Evolutionary conservation across 2,888 invertebrate genomes (phyloP).

Genomic region (Reticulitermes lucifugus): DNA sequence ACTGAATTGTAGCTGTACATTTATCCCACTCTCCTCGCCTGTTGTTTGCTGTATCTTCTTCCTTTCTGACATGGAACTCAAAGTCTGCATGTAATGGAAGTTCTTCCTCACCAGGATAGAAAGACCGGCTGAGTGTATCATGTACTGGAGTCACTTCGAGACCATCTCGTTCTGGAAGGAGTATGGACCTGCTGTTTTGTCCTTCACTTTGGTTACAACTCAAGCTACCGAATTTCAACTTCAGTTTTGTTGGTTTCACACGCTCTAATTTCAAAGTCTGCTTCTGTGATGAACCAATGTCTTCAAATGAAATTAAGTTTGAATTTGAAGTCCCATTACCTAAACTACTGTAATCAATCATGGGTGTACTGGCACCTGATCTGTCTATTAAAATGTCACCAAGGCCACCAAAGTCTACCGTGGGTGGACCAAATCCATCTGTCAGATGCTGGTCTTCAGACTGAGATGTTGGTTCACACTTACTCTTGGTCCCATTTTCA

Average conservation of each 20-base stretch:
- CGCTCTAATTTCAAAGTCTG: conserved; percentile 14
- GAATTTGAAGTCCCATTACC: conserved; percentile 26
- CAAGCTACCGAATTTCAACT: conserved; percentile 22
- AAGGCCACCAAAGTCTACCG: not conserved
- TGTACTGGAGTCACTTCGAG: conserved; percentile 22
- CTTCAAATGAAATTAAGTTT: not conserved
- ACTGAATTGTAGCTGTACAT: conserved; percentile 81
- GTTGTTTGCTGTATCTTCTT: not conserved
- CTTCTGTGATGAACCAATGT: conserved; percentile 16
- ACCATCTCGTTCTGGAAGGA: conserved; percentile 34
- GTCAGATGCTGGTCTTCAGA: not conserved
- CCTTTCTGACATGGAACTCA: conserved; percentile 67
- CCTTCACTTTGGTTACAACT: not conserved
- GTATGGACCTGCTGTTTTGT: not conserved
- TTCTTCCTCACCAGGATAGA: conserved; percentile 85
- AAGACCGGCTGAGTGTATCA: conserved; percentile 60
- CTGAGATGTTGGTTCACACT: conserved; percentile 9
- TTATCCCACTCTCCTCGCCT: conserved; percentile 78
- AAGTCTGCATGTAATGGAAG: conserved; percentile 81
- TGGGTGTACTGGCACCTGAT: conserved; percentile 45
- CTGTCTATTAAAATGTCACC: conserved; percentile 26
- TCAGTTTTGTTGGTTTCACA: conserved; percentile 28
- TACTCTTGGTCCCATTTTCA: conserved; percentile 36
- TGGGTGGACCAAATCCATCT: not conserved
- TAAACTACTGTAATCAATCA: conserved; percentile 49